Conservation (phyloP, 2,113 vertebrate species). For the Nestor notabilis region DNA sequence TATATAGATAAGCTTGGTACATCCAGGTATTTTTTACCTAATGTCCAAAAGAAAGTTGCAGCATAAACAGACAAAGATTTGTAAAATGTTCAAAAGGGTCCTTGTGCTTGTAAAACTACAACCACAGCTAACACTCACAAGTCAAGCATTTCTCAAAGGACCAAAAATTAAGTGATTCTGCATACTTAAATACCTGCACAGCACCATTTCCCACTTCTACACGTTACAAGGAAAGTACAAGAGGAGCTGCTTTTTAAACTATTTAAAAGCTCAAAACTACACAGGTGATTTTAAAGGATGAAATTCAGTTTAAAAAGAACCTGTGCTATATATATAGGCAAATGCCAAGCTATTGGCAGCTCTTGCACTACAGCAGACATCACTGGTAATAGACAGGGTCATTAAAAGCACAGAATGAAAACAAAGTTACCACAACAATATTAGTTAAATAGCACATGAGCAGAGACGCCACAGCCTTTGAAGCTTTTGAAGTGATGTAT, state of each 20-base stretch:
- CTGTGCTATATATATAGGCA: not conserved
- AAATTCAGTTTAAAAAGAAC: not conserved
- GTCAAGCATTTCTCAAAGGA: not conserved
- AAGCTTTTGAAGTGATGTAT: conserved; percentile 2
- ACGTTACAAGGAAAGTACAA: not conserved
- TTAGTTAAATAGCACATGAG: not conserved
- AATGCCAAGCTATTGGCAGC: not conserved
- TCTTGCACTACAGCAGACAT: not conserved
- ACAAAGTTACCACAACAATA: not conserved
- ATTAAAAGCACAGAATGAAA: not conserved
- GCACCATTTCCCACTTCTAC: not conserved
- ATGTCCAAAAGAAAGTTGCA: not conserved
- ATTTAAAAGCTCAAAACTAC: not conserved
- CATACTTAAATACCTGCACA: not conserved
- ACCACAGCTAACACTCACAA: not conserved
- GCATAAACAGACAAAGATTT: not conserved
- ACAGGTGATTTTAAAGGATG: not conserved
- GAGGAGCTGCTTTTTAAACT: not conserved
- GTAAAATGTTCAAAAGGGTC: not conserved
- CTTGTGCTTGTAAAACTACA: not conserved
- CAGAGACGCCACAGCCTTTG: not conserved
- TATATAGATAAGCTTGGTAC: not conserved
- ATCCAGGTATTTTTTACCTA: not conserved
- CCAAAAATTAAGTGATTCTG: not conserved
- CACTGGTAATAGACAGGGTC: not conserved